Percentiles rank a stretch among this genome's conserved stretches.
Evolutionary conservation across 2,797 vertebrate genomes (phyloP).

Genomic region (Lagodon rhomboides): DNA sequence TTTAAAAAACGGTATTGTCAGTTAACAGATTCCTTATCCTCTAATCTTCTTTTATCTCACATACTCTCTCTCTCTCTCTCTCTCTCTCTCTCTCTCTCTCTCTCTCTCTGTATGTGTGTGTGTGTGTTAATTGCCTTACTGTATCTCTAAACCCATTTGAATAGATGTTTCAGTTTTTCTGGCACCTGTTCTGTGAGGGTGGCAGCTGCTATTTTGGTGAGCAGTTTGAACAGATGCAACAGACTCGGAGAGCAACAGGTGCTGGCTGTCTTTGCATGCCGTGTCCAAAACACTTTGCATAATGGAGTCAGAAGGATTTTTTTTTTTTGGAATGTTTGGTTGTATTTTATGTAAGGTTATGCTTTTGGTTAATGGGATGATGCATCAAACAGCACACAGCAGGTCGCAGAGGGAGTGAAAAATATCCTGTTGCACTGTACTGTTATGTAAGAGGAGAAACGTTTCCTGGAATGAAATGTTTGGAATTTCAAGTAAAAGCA

Average conservation of each 20-base stretch:
- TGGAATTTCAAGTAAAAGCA: neutral
- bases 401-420: neutral
- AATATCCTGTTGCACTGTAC: neutral
- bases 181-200: constrained; percentile 33
- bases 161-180: constrained; percentile 6
- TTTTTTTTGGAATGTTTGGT: neutral
- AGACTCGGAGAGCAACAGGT: constrained; percentile 63
- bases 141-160: constrained; percentile 21
- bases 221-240: constrained; percentile 59
- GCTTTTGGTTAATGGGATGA: constrained; percentile 16
- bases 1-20: constrained; percentile 7
- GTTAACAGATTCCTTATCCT: constrained; percentile 2
- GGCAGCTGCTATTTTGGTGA: constrained; percentile 66
- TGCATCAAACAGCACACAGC: neutral
- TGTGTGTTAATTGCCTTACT: neutral
- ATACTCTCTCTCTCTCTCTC: no score
- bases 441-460: constrained; percentile 1
- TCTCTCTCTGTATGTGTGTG: neutral
- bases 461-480: constrained; percentile 12
- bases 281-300: constrained; percentile 29
- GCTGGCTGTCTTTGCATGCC: constrained; percentile 32
- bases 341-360: constrained; percentile 1
- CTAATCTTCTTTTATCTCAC: constrained; percentile 4
- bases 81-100: neutral
- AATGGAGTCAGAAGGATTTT: constrained; percentile 19